phyloP scores from a whole-genome alignment of 2,113 vertebrate genomes.

The Actenoides hombroni region DNA sequence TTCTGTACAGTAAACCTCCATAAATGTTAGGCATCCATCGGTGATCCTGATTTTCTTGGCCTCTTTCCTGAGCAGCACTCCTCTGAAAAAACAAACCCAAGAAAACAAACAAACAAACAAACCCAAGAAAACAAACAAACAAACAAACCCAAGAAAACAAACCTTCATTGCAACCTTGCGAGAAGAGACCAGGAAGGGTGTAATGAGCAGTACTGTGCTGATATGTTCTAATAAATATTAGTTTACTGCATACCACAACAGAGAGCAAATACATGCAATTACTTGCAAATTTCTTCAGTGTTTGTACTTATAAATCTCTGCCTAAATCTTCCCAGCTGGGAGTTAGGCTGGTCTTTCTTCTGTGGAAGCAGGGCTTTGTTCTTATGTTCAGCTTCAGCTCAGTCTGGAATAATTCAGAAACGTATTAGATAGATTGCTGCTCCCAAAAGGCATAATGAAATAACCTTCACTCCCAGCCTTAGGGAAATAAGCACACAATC shows the following conservation, averaged over 20 bases:
- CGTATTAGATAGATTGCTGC: constrained; percentile 87
- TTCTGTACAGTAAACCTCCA: not conserved
- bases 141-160: not conserved
- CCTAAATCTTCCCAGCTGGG: constrained; percentile 86
- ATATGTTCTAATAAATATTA: constrained; percentile 75
- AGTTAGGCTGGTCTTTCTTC: constrained; percentile 74
- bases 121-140: not conserved
- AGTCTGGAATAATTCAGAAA: constrained; percentile 90
- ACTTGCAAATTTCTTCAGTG: constrained; percentile 81
- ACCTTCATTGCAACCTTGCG: constrained; percentile 34
- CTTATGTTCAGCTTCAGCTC: constrained; percentile 79
- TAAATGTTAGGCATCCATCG: not conserved
- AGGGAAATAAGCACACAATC: constrained; percentile 85
- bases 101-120: not conserved
- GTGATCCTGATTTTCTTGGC: not conserved
- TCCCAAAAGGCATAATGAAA: constrained; percentile 86
- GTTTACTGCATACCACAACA: constrained; percentile 70
- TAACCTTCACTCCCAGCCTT: constrained; percentile 85
- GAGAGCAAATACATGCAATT: constrained; percentile 79
- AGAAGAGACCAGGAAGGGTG: constrained; percentile 44
- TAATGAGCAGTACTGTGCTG: constrained; percentile 61
- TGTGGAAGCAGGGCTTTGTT: constrained; percentile 85
- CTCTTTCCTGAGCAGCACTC: constrained; percentile 19
- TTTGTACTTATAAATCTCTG: constrained; percentile 86
- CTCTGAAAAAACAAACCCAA: constrained; percentile 49